Evolutionary conservation across 2,888 invertebrate species (phyloP).

Genomic region (Alloscopus bannaensis): DNA sequence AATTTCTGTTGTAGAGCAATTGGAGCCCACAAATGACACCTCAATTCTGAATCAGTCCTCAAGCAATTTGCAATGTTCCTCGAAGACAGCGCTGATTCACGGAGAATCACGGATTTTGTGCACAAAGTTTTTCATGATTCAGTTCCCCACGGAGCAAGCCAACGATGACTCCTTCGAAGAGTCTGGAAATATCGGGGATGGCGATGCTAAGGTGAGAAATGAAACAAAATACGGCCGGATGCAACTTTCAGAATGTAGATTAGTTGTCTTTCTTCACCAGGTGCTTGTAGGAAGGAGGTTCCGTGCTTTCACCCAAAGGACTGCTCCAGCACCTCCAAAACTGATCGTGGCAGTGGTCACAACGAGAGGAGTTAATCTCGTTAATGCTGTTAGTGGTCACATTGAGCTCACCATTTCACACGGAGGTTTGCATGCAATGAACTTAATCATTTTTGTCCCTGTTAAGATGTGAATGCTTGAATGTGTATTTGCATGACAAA

Average conservation of each 20-base stretch:
- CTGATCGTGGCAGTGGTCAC: slow-evolving; percentile 60
- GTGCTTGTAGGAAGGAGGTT: not conserved
- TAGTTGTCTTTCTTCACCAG: not conserved
- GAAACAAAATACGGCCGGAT: slow-evolving; percentile 11
- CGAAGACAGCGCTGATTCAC: slow-evolving; percentile 9
- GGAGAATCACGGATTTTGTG: slow-evolving; percentile 59
- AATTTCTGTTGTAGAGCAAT: too few species aligned
- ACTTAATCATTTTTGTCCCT: not conserved
- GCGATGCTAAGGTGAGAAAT: slow-evolving; percentile 40
- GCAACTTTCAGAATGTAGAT: slow-evolving; percentile 15
- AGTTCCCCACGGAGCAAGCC: slow-evolving; percentile 26
- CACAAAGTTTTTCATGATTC: slow-evolving; percentile 51
- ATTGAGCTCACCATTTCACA: slow-evolving; percentile 46
- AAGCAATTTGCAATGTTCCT: too few species aligned
- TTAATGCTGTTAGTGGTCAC: slow-evolving; percentile 67
- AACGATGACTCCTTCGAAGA: too few species aligned
- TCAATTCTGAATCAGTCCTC: too few species aligned
- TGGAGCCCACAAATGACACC: too few species aligned
- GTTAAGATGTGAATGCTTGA: too few species aligned
- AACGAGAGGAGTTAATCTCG: slow-evolving; percentile 54
- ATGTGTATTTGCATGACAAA: not conserved
- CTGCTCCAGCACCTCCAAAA: slow-evolving; percentile 52
- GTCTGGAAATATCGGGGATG: slow-evolving; percentile 22
- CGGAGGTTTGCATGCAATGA: slow-evolving; percentile 43
- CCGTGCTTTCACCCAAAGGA: not conserved